Base-by-base conservation (phyloP, 2,888 invertebrate genomes). In the Eupithecia subfuscata region DNA sequence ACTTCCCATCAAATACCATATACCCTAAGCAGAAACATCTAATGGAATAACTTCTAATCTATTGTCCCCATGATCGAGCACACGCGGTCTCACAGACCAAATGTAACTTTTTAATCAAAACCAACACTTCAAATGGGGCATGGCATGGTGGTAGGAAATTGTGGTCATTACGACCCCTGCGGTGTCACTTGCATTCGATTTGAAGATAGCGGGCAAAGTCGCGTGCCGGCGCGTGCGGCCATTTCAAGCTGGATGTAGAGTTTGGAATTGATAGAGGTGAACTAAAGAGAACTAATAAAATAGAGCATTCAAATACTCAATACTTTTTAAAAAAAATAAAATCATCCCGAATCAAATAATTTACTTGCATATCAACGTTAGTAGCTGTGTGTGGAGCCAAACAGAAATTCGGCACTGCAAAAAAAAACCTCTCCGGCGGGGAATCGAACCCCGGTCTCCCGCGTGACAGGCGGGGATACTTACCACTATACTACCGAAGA, bases 391-490 rank as follows among this genome's bases (percentile, higher is more conserved):
- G 6, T 60, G 12, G 14, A 25, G 14, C 14, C 14, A 60, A 25
- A 14, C 60, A 12, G 43, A 43, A 60, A 56, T 60, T 60, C 6
- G 5, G 12, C 7, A 56, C n/a, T 22, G 30, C 72, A 72, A 76
- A 77, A 74, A 70, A n/a, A 14, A 7, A 5, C 80, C 90, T 91
- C 92, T 90, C 92, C 94, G 94, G 94, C 95, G 94, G 95, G 95
- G 95, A 95, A 95, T 95, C 95, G 95, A 95, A 95, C 95, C 95
- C 95, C 94, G 94, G 95, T 95, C 95, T 95, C 95, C 95, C 95
- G 95, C 95, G 95, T 95, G 95, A 95, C 95, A 95, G 95, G 95
- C 95, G 94, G 95, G 95, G 94, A 95, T 95, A 95, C 95, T 95
- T 80, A 95, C 95, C 95, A 95, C 95, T 95, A 95, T 95, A 95